Base-by-base conservation (phyloP, 2,113 vertebrate species). In the Balaeniceps rex region DNA sequence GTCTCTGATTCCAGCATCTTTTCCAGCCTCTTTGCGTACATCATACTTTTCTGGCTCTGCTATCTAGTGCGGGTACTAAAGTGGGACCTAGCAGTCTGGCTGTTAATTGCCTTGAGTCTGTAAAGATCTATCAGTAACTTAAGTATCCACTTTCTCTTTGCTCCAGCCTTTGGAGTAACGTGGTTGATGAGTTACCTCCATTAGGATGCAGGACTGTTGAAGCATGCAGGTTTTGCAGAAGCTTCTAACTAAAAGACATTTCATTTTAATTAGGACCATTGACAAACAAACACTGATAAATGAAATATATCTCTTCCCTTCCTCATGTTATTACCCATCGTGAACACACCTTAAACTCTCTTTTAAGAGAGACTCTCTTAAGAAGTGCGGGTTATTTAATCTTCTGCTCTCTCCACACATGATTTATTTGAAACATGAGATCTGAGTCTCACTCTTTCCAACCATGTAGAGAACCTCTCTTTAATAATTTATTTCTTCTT, bases 391-490 rank as follows among this genome's bases (percentile, higher is more conserved):
- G 11, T 46, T 61, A 25, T 46, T 76, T 63, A 19, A 68, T 34
- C 24, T 65, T 38, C 61, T 75, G 14, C 8, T 44, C 24, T 70
- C 42, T 52, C 24, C 26, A 28, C 14, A 13, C 12, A 9, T 3
- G 11, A 28, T 51, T 63, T 68, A 44, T 68, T 51, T 47, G 33
- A 68, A 63, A 61, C 4, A 18, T 3, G 22, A 68, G 17, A 47
- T 42, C 42, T 9, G 34, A 38, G 44, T 17, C 26, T 36, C 29
- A 14, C 5, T 74, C 28, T 63, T 54, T 55, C 24, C 42, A 65
- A n/a, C 5, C 9, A 10, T 1, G 54, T 2, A 42, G 36, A 72
- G 7, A 85, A 25, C 1, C 1, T 14, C 5, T 44, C 13, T 54
- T 83, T 33, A 52, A 26, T 61, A 57, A 40, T 42, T 34, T 51